phyloP scores from a whole-genome alignment of 2,888 invertebrate genomes.

The Furcula furcula region DNA sequence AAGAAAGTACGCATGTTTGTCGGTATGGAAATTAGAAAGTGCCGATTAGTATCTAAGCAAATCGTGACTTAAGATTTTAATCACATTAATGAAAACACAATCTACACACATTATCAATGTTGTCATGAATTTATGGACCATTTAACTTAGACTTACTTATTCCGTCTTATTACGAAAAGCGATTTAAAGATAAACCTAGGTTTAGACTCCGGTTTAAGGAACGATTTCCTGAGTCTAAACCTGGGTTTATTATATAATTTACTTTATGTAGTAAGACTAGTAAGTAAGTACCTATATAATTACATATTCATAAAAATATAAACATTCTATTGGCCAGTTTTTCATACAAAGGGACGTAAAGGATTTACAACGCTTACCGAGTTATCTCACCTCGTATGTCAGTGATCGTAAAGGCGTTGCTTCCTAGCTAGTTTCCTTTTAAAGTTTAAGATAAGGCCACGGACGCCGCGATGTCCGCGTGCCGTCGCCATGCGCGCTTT shows the following conservation, averaged over 20 bases:
- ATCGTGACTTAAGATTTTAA: slow-evolving; percentile 49
- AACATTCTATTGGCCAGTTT: too few species aligned
- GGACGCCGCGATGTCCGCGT: slow-evolving; percentile 39
- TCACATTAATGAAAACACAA: slow-evolving; percentile 31
- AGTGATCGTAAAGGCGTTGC: slow-evolving; percentile 52
- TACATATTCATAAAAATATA: too few species aligned
- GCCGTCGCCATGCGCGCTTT: slow-evolving; percentile 34
- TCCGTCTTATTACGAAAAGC: too few species aligned
- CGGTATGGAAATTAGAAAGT: slow-evolving; percentile 45
- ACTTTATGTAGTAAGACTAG: too few species aligned
- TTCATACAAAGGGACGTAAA: too few species aligned
- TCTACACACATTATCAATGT: slow-evolving; percentile 23
- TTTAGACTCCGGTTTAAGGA: too few species aligned
- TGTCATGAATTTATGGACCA: slow-evolving; percentile 19
- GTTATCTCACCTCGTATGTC: slow-evolving; percentile 52
- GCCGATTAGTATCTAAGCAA: slow-evolving; percentile 33
- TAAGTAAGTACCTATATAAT: too few species aligned
- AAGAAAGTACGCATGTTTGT: too few species aligned
- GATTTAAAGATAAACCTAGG: too few species aligned
- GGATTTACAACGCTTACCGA: too few species aligned
- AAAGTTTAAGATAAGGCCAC: slow-evolving; percentile 68
- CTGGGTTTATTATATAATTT: too few species aligned
- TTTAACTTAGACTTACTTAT: slow-evolving; percentile 3
- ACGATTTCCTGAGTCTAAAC: too few species aligned
- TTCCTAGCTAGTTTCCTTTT: slow-evolving; percentile 72